phyloP scores from a whole-genome alignment of 2,797 vertebrate genomes.

The Bryconaethiops microstoma region DNA sequence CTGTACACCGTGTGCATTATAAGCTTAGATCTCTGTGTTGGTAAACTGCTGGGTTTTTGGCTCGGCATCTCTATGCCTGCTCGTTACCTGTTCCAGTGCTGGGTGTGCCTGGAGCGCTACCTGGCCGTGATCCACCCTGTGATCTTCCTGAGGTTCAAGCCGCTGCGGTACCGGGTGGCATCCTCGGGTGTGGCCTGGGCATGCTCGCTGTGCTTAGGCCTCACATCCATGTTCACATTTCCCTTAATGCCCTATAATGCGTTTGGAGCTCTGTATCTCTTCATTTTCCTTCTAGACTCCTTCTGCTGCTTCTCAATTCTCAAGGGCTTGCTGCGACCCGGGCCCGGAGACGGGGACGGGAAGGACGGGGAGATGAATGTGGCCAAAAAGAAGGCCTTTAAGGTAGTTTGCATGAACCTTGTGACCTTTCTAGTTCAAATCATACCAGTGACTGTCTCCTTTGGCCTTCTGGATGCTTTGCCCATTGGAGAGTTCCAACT shows the following conservation, averaged over 20 bases:
- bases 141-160: conserved; percentile 30
- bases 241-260: conserved; percentile 19
- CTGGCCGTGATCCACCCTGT: conserved; percentile 25
- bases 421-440: conserved; percentile 37
- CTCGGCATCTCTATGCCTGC: conserved; percentile 25
- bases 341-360: conserved; percentile 11
- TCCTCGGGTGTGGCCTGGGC: not conserved
- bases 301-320: conserved; percentile 34
- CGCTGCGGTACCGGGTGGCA: conserved; percentile 22
- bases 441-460: conserved; percentile 18
- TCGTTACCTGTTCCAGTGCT: conserved; percentile 41
- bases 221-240: conserved; percentile 14
- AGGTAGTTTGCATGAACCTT: conserved; percentile 40
- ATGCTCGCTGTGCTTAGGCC: not conserved
- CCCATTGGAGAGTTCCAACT: not conserved
- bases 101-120: conserved; percentile 39
- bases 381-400: conserved; percentile 38
- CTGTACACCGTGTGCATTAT: conserved; percentile 33
- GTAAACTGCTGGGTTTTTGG: conserved; percentile 32
- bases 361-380: conserved; percentile 33
- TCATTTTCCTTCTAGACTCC: conserved; percentile 24
- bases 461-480: not conserved
- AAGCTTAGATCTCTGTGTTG: conserved; percentile 13
- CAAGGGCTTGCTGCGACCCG: conserved; percentile 26
- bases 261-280: conserved; percentile 10